These are phyloP conservation scores for Leucophenga maculata DNA, from an alignment of 2,888 invertebrate genomes.

Conservation along the genomic window DNA sequence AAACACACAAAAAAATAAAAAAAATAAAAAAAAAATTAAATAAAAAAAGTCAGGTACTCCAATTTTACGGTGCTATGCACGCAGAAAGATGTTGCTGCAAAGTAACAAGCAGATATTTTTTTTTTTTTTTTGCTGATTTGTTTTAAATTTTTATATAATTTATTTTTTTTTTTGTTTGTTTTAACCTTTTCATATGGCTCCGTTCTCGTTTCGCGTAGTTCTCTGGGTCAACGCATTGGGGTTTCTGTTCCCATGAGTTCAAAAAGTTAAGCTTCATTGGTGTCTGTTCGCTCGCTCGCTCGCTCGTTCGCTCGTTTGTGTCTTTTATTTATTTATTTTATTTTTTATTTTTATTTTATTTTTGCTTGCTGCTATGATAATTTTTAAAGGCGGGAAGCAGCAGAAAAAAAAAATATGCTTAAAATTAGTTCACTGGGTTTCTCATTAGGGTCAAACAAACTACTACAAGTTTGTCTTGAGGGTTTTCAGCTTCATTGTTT, in stretches of 20 bases:
- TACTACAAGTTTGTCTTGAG: neutral
- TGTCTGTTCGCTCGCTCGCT: neutral
- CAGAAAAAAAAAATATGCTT: neutral
- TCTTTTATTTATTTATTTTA: too few species aligned
- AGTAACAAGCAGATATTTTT: neutral
- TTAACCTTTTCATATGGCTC: too few species aligned
- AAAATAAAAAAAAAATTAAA: too few species aligned
- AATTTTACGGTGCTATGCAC: neutral
- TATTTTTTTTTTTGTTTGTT: neutral
- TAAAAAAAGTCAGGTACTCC: neutral
- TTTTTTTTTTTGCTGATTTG: neutral
- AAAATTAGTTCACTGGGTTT: constrained; percentile 28
- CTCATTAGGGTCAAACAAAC: constrained; percentile 32
- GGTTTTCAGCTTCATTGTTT: neutral
- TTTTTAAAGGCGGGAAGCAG: neutral
- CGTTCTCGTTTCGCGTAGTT: too few species aligned
- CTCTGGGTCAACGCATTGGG: constrained; percentile 3
- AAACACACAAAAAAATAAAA: neutral
- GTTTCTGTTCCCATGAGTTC: constrained; percentile 1
- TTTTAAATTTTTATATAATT: neutral
- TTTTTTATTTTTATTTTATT: too few species aligned
- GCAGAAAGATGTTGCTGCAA: neutral
- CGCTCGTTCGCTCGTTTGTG: too few species aligned
- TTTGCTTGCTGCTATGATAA: neutral
- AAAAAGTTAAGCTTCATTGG: constrained; percentile 1